Conservation (phyloP, 2,113 vertebrate genomes). For the Hipposideros armiger region DNA sequence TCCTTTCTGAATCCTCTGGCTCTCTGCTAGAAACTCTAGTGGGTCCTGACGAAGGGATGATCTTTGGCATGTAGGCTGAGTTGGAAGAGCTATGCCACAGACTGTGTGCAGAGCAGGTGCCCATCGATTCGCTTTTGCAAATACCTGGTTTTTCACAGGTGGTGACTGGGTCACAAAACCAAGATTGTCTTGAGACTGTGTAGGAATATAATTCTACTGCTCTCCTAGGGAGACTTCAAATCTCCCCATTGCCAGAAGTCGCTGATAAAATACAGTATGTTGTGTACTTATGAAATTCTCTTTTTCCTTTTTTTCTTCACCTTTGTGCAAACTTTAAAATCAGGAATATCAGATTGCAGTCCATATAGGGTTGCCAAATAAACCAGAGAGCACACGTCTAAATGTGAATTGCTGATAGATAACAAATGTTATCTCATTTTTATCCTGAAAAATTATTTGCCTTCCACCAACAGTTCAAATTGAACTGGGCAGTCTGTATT, state of each 20-base stretch:
- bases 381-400: neutral
- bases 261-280: neutral
- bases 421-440: neutral
- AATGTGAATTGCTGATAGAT: neutral
- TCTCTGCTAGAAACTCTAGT: rapidly evolving
- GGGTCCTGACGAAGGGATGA: neutral
- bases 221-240: neutral
- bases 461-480: neutral
- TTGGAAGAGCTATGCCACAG: rapidly evolving
- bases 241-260: neutral
- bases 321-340: neutral
- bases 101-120: neutral
- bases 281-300: neutral
- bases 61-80: neutral
- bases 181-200: neutral
- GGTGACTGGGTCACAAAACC: neutral
- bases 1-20: neutral
- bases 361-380: neutral
- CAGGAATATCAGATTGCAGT: neutral
- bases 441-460: neutral
- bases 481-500: neutral
- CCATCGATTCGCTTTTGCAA: neutral
- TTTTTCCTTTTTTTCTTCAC: neutral
- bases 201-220: neutral
- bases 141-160: neutral